Conservation (phyloP, 1,140 invertebrate species). For the Eriosoma lanigerum region DNA sequence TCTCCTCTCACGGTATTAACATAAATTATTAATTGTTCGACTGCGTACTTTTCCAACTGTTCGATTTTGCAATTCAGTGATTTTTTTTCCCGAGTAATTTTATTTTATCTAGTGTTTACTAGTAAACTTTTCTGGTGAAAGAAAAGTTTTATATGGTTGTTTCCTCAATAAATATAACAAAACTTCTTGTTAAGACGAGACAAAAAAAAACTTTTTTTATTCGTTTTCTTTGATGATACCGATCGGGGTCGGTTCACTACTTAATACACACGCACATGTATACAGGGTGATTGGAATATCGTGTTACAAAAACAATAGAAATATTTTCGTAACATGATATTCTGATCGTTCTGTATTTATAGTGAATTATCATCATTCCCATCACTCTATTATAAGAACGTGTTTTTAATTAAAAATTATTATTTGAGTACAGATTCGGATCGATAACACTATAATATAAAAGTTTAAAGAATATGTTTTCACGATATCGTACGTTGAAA, state of each 20-base stretch:
- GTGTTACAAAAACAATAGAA: too few relatives aligned
- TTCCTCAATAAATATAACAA: slow-evolving; percentile 20
- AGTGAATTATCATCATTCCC: not conserved
- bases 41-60: not conserved
- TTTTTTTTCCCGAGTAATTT: slow-evolving; percentile 25
- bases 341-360: too few relatives aligned
- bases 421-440: not conserved
- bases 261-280: too few relatives aligned
- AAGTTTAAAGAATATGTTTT: too few relatives aligned
- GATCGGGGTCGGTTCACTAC: not conserved
- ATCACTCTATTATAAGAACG: not conserved
- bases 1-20: too few relatives aligned
- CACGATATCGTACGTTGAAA: too few relatives aligned
- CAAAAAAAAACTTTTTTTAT: slow-evolving; percentile 31
- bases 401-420: not conserved
- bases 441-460: too few relatives aligned
- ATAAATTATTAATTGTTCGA: too few relatives aligned
- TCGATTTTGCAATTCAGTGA: not conserved
- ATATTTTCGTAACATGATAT: too few relatives aligned
- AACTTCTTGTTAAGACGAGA: slow-evolving; percentile 23
- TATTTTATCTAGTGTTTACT: slow-evolving; percentile 26
- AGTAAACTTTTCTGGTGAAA: slow-evolving; percentile 28
- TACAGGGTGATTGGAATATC: too few relatives aligned
- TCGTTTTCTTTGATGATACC: slow-evolving; percentile 16
- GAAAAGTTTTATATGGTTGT: not conserved